These are phyloP conservation scores for Ips typographus DNA, from an alignment of 1,140 invertebrate genomes.

Conservation along the genomic window DNA sequence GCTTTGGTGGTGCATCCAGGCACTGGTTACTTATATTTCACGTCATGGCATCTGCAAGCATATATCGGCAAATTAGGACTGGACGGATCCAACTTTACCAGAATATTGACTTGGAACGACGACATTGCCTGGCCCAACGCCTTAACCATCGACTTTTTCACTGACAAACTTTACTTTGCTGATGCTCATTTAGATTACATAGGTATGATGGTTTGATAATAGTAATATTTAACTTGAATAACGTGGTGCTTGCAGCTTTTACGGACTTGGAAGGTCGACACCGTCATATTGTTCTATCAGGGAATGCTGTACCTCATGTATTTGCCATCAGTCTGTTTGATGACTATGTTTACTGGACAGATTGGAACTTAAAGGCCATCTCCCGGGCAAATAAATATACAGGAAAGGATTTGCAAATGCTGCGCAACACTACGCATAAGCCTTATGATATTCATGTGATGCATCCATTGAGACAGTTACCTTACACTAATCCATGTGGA, in stretches of 20 bases:
- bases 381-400: conserved; percentile 86
- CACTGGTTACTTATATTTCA: conserved; percentile 92
- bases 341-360: conserved; percentile 95
- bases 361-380: conserved; percentile 94
- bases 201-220: conserved; percentile 1
- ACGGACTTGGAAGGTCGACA: conserved; percentile 87
- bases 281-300: conserved; percentile 78
- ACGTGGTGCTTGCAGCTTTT: conserved; percentile 61
- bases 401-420: conserved; percentile 71
- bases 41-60: conserved; percentile 94
- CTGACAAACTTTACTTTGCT: conserved; percentile 92
- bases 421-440: conserved; percentile 91
- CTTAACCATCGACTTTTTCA: conserved; percentile 95
- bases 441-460: conserved; percentile 93
- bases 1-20: conserved; percentile 94
- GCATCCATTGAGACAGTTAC: conserved; percentile 80
- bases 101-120: conserved; percentile 88
- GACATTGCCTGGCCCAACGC: conserved; percentile 99
- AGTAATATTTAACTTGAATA: too few species aligned
- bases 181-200: conserved; percentile 99
- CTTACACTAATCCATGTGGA: conserved; percentile 89
- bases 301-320: conserved; percentile 84
- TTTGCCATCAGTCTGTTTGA: conserved; percentile 94
- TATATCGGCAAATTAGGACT: conserved; percentile 98
- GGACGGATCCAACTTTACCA: conserved; percentile 91